Conservation (phyloP, 1,140 invertebrate genomes). For the Oscheius sp. region DNA sequence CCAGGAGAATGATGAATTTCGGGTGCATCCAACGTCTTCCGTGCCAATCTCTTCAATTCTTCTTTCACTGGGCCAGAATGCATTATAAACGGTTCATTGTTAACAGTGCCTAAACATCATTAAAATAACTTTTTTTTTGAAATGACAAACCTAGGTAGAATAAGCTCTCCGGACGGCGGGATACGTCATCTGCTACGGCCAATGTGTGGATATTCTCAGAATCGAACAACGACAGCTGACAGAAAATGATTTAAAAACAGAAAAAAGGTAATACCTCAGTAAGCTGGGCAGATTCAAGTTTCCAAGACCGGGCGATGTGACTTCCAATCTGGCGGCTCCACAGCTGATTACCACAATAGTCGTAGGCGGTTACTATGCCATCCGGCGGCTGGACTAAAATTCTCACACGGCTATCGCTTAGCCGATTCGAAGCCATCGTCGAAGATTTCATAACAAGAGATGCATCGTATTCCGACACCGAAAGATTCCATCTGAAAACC, state of each 20-base stretch:
- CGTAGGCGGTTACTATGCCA: conserved; percentile 24
- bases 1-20: conserved; percentile 4
- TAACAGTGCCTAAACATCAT: conserved; percentile 13
- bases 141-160: conserved; percentile 18
- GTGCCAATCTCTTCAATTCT: conserved; percentile 22
- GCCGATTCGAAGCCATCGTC: neutral
- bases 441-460: conserved; percentile 1
- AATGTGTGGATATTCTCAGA: conserved; percentile 7
- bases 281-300: conserved; percentile 12
- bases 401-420: neutral
- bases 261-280: conserved; percentile 10
- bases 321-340: conserved; percentile 6
- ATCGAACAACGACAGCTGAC: conserved; percentile 14
- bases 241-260: conserved; percentile 1
- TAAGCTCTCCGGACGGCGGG: conserved; percentile 8
- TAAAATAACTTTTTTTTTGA: neutral
- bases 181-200: conserved; percentile 2
- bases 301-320: conserved; percentile 22
- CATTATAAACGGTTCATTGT: conserved; percentile 30
- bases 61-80: conserved; percentile 12
- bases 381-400: conserved; percentile 5
- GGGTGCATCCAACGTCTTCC: neutral
- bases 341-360: conserved; percentile 8
- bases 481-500: conserved; percentile 25
- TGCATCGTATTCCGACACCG: conserved; percentile 22